Percentiles rank a stretch among this genome's conserved stretches.
Evolutionary conservation across 2,888 invertebrate species (phyloP).

Genomic region (Metalampra italica): DNA sequence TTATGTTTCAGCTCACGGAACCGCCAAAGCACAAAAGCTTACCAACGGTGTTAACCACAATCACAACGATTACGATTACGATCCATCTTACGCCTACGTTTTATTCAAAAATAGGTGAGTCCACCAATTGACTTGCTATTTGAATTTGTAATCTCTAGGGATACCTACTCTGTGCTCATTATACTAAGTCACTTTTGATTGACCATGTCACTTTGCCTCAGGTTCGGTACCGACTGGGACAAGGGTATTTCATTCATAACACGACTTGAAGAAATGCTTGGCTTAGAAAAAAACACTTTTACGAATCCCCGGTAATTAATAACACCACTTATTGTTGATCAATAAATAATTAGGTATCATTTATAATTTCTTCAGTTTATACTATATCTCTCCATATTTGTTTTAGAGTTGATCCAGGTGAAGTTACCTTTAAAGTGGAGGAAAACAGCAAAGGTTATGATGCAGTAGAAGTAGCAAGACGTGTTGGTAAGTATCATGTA

Average conservation of each 20-base stretch:
- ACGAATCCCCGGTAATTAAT: constrained; percentile 79
- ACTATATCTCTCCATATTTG: background rate
- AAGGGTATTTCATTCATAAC: constrained; percentile 86
- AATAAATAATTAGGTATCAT: background rate
- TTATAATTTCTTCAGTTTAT: background rate
- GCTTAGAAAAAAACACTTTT: constrained; percentile 80
- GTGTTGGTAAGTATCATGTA: constrained; percentile 75
- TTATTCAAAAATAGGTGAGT: constrained; percentile 84
- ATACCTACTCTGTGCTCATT: background rate
- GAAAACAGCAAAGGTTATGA: constrained; percentile 81
- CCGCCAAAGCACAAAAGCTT: constrained; percentile 34
- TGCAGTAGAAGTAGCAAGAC: constrained; percentile 81
- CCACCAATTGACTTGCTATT: background rate
- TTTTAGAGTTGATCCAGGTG: constrained; percentile 84
- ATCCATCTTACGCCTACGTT: constrained; percentile 89
- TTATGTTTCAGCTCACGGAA: constrained; percentile 50
- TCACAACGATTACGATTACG: constrained; percentile 81
- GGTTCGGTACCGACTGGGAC: constrained; percentile 79
- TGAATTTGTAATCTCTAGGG: background rate
- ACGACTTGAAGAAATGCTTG: constrained; percentile 83
- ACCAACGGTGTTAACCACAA: constrained; percentile 44
- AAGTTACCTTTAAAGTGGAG: constrained; percentile 87
- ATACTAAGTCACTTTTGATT: background rate
- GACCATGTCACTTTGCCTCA: constrained; percentile 20
- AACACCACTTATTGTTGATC: constrained; percentile 5